These are phyloP conservation scores for Eira barbara DNA, from an alignment of 2,113 vertebrate species.

Conservation along the genomic window DNA sequence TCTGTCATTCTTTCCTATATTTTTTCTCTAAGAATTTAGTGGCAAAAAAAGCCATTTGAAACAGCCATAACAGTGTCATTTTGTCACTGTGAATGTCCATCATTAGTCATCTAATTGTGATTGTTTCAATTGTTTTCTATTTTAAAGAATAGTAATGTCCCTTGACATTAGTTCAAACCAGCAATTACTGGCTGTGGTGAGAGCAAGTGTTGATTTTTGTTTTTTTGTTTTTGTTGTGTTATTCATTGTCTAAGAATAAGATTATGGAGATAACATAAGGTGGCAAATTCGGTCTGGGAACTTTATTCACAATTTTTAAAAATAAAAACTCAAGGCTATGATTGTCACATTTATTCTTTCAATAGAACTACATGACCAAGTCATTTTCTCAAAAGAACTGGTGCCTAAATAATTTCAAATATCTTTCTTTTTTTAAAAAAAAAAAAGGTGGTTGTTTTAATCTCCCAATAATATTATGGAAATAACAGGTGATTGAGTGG, in stretches of 20 bases:
- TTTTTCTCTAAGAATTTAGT: background rate
- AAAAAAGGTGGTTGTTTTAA: background rate
- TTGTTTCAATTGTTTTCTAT: constrained; percentile 13
- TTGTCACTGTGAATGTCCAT: background rate
- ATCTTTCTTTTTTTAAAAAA: background rate
- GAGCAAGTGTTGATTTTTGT: background rate
- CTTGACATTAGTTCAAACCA: constrained; percentile 14
- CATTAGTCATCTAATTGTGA: background rate
- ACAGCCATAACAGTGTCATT: background rate
- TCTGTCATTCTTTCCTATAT: background rate
- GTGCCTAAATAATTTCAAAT: background rate
- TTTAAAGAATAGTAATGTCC: constrained; percentile 6
- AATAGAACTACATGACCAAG: background rate
- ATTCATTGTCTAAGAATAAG: background rate
- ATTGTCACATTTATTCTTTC: too few species aligned
- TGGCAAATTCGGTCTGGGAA: background rate
- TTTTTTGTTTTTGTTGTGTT: background rate
- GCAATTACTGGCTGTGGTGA: background rate
- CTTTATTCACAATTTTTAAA: background rate
- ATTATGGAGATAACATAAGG: background rate
- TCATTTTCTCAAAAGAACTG: background rate
- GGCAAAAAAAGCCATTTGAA: background rate
- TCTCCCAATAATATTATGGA: background rate
- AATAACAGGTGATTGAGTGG: background rate
- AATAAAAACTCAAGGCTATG: background rate